Evolutionary conservation across 2,113 vertebrate genomes (phyloP).

Genomic region (Rhagologus leucostigma): DNA sequence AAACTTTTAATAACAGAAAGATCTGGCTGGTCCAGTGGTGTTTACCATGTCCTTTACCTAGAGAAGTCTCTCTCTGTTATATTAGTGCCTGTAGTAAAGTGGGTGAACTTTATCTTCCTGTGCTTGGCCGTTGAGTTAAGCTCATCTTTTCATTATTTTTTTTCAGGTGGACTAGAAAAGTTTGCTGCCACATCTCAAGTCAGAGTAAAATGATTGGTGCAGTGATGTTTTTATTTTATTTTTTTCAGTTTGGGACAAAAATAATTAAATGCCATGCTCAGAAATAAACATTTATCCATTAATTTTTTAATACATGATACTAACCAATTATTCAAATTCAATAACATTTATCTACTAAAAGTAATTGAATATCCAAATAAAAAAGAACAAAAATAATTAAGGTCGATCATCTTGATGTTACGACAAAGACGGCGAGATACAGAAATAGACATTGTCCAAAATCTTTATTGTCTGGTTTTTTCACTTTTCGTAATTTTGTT

Average conservation of each 20-base stretch:
- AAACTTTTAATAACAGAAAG: not conserved
- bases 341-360: not conserved
- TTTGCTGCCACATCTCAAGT: not conserved
- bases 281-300: not conserved
- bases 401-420: not conserved
- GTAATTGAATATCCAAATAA: not conserved
- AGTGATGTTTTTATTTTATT: not conserved
- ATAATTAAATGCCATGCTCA: not conserved
- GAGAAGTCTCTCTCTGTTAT: not conserved
- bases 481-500: not conserved
- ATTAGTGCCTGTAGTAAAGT: not conserved
- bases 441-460: not conserved
- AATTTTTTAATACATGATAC: not conserved
- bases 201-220: not conserved
- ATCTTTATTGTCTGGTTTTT: not conserved
- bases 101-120: not conserved
- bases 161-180: not conserved
- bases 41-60: not conserved
- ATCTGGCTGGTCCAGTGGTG: not conserved
- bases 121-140: not conserved
- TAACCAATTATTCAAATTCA: not conserved
- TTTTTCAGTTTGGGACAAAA: not conserved
- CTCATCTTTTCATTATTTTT: not conserved
- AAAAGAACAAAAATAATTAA: not conserved
- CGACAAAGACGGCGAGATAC: rapidly evolving